A percentile compares a stretch with the other conserved stretches of the same genome.
phyloP scores from a whole-genome alignment of 2,797 vertebrate genomes.

The Cirrhinus molitorella region DNA sequence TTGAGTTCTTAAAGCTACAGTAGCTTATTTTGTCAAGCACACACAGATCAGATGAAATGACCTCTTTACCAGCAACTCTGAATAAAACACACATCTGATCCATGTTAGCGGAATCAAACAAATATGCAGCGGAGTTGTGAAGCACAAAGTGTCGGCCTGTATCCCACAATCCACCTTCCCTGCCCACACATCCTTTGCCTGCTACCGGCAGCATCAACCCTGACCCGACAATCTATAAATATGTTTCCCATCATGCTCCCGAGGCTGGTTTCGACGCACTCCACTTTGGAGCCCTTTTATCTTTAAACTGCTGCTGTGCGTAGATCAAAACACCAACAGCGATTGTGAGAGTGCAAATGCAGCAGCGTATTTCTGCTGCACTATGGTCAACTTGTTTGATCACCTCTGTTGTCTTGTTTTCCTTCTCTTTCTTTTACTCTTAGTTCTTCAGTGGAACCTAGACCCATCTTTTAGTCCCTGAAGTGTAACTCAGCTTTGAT shows the following conservation, averaged over 20 bases:
- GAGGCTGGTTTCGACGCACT: conserved; percentile 33
- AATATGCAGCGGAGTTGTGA: background rate
- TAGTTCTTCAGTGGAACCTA: conserved; percentile 59
- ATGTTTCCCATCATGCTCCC: conserved; percentile 37
- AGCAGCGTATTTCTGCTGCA: background rate
- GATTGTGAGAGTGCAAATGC: conserved; percentile 8
- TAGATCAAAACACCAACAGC: conserved; percentile 40
- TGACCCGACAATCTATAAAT: conserved; percentile 44
- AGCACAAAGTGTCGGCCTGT: background rate
- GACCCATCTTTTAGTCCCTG: conserved; percentile 69
- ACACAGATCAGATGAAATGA: background rate
- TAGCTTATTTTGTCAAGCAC: background rate
- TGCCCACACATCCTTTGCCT: conserved; percentile 43
- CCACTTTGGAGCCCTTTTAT: conserved; percentile 43
- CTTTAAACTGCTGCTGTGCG: conserved; percentile 42
- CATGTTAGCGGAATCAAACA: background rate
- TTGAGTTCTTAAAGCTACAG: background rate
- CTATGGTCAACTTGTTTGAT: conserved; percentile 38
- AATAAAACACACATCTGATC: background rate
- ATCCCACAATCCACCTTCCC: conserved; percentile 13
- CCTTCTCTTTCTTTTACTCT: conserved; percentile 49
- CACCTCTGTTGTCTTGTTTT: conserved; percentile 36
- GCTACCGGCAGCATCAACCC: conserved; percentile 9
- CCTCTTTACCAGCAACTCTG: background rate
- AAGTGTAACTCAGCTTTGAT: conserved; percentile 54